Evolutionary conservation across 1,140 invertebrate genomes (phyloP), one percentile per base, ranked within the genome.

Genomic region (Aricia agestis): DNA sequence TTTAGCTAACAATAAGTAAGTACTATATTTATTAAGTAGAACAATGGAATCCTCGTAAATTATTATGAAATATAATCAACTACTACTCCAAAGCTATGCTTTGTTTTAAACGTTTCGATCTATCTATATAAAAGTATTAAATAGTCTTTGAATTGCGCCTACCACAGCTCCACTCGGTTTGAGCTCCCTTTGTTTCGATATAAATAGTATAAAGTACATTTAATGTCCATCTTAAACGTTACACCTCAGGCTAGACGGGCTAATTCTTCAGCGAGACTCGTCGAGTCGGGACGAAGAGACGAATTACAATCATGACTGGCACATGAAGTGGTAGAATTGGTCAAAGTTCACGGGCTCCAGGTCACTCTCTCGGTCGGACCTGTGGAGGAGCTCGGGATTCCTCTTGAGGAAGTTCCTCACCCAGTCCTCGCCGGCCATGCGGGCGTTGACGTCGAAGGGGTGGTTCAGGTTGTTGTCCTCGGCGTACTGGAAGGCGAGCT

Each of bases 241-340:
- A 11, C 17, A 19, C 59, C 18, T 63, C 18, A 10, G 59, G 59
- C 59, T 63, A 18, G 17, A 25, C 17, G 59, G 59, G 59, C 18
- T 25, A 11, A 18, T 61, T 61, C 57, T 59, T 59, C 59, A 61
- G 17, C 18, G 42, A 45, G 42, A 45, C 42, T 45, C 42, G 4
- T 1, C 42, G 42, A 45, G 42, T 45, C 42, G 11, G 42, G 42
- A 61, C 19, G 59, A 61, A 61, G 59, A 61, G 5, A 19, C 10
- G 10, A 63, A 63, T 63, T 63, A 63, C 10, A 63, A 91, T 91
- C 87, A 90, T 81, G 87, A 89, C 25, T 89, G 88, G 78, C 82
- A 87, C 89, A 91, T 91, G 70, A 91, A 91, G 74, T 91, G 89
- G 68, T 91, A 91, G 75, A 91, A 91, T 70, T 91, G 89, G 71